Conservation (phyloP, 1,140 invertebrate genomes). For the Habropoda laboriosa region DNA sequence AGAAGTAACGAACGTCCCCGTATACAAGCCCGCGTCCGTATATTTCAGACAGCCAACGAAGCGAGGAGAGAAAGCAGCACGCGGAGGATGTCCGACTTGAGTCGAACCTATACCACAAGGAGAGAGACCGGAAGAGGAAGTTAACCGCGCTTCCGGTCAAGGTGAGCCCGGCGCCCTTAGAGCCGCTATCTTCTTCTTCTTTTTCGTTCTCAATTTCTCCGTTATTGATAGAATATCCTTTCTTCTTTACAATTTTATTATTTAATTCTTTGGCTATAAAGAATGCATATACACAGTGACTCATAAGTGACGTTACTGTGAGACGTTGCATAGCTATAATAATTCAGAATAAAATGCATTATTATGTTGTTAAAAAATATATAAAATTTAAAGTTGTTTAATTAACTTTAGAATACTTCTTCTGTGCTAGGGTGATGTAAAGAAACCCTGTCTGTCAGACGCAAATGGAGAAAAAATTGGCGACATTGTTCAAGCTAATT, state of each 20-base stretch:
- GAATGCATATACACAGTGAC: too few species aligned
- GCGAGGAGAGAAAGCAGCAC: constrained; percentile 81
- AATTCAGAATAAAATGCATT: too few species aligned
- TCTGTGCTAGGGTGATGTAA: constrained; percentile 70
- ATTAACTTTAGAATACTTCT: too few species aligned
- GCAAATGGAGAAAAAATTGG: constrained; percentile 60
- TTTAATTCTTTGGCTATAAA: background rate
- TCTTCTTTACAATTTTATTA: background rate
- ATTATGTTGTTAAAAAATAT: too few species aligned
- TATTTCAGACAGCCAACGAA: constrained; percentile 82
- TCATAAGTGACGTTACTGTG: too few species aligned
- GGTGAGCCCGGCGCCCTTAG: constrained; percentile 75
- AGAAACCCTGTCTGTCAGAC: constrained; percentile 73
- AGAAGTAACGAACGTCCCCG: constrained; percentile 67
- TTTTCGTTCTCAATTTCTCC: constrained; percentile 41
- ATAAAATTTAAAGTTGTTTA: too few species aligned
- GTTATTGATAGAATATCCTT: constrained; percentile 15
- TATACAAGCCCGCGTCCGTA: constrained; percentile 69
- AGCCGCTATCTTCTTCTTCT: constrained; percentile 55
- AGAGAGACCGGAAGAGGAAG: constrained; percentile 81
- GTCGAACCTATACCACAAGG: constrained; percentile 77
- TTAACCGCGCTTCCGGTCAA: constrained; percentile 82
- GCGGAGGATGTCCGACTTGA: constrained; percentile 78
- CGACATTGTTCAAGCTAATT: constrained; percentile 59
- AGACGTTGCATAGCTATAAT: too few species aligned